A percentile compares a stretch with the other conserved stretches of the same genome.
These are phyloP conservation scores for Ophiothrix spiculata DNA, from an alignment of 35 echinoderm and acorn worm species.

Conservation along the genomic window DNA sequence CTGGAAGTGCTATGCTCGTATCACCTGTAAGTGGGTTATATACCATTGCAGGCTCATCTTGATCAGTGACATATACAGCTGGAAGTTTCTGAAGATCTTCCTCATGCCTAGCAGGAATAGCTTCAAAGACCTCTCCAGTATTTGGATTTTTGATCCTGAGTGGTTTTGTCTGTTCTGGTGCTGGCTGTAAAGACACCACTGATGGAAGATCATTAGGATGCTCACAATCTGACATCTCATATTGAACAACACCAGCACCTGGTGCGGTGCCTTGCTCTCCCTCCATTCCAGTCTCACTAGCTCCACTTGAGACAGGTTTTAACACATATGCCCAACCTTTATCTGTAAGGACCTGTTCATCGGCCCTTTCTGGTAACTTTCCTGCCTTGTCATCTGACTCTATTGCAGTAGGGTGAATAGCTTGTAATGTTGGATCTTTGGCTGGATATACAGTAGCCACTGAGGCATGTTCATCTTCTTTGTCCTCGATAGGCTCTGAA, in stretches of 20 bases:
- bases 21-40: constrained; percentile 15
- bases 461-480: too few species aligned
- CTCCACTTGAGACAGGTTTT: background rate
- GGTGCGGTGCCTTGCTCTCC: background rate
- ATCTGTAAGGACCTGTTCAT: background rate
- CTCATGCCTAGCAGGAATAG: constrained; percentile 40
- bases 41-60: constrained; percentile 2
- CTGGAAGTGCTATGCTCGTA: background rate
- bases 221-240: background rate
- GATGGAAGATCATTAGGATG: background rate
- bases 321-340: background rate
- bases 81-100: constrained; percentile 36
- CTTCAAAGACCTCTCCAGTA: constrained; percentile 50
- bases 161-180: background rate
- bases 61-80: constrained; percentile 39
- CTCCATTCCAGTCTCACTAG: background rate
- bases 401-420: too few species aligned
- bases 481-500: background rate
- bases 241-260: constrained; percentile 14
- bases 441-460: too few species aligned
- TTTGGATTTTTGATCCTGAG: constrained; percentile 39
- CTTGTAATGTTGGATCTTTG: too few species aligned
- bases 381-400: too few species aligned
- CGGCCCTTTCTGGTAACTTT: background rate
- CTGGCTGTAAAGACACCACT: background rate